These are phyloP conservation scores for Microcebus jonahi DNA, from an alignment of 2,113 vertebrate genomes.

Conservation along the genomic window DNA sequence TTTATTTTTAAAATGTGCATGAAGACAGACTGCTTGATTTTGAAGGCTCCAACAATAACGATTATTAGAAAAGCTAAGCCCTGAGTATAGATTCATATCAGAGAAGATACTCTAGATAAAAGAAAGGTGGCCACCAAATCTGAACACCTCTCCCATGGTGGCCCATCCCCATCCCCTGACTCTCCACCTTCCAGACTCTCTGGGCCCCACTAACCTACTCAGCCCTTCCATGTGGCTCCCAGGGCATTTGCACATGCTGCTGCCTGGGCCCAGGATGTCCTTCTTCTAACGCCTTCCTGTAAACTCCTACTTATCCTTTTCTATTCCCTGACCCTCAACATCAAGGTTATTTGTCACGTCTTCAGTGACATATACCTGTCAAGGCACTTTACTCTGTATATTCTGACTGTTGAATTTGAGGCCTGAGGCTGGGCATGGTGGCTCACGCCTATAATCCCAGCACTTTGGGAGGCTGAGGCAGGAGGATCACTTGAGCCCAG, in stretches of 20 bases:
- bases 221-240: background rate
- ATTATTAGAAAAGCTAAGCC: background rate
- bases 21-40: background rate
- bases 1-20: background rate
- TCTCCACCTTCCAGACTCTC: too few species aligned
- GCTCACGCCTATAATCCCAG: too few species aligned
- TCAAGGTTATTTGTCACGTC: background rate
- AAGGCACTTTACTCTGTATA: background rate
- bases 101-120: background rate
- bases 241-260: too few species aligned
- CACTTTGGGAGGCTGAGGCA: too few species aligned
- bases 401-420: background rate
- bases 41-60: background rate
- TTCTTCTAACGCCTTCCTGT: background rate
- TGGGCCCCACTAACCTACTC: too few species aligned
- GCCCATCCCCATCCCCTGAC: background rate
- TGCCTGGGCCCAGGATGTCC: background rate
- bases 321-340: background rate
- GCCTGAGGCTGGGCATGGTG: too few species aligned
- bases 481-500: too few species aligned
- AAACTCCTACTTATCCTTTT: background rate
- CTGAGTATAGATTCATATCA: too few species aligned
- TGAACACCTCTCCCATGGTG: background rate
- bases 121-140: background rate
- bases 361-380: fast-evolving